Evolutionary conservation across 2,797 vertebrate genomes (phyloP).

Genomic region (Sebastes itinus): DNA sequence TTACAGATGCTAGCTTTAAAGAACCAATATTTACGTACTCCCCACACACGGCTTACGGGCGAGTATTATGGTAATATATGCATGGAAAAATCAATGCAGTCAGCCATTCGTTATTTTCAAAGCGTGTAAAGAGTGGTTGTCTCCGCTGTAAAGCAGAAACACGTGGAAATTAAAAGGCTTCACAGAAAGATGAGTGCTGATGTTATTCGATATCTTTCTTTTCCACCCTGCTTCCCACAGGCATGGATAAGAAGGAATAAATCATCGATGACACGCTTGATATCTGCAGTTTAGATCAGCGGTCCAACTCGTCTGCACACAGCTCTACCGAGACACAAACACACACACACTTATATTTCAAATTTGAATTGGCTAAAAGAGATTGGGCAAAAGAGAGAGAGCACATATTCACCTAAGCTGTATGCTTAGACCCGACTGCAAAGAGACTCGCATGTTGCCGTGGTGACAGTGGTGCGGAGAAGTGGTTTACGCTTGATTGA

Average conservation of each 20-base stretch:
- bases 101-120: slow-evolving; percentile 51
- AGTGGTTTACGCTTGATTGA: slow-evolving; percentile 47
- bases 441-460: slow-evolving; percentile 36
- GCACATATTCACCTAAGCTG: not conserved
- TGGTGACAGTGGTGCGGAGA: slow-evolving; percentile 40
- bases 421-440: not conserved
- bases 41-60: slow-evolving; percentile 8
- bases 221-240: not conserved
- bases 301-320: not conserved
- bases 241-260: slow-evolving; percentile 9
- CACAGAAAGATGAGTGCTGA: slow-evolving; percentile 9
- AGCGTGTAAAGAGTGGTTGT: slow-evolving; percentile 36
- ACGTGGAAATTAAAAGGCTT: slow-evolving; percentile 29
- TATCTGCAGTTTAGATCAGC: slow-evolving; percentile 37
- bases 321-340: not conserved
- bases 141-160: slow-evolving; percentile 20
- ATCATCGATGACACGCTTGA: slow-evolving; percentile 18
- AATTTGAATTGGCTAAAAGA: slow-evolving; percentile 11
- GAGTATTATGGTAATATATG: slow-evolving; percentile 48
- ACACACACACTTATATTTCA: not conserved
- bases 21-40: slow-evolving; percentile 42
- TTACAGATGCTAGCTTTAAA: slow-evolving; percentile 3
- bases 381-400: not conserved
- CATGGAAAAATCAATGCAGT: slow-evolving; percentile 49
- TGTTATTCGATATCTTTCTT: slow-evolving; percentile 16